Base-by-base conservation (phyloP, 2,113 vertebrate species). In the Seriola quinqueradiata region DNA sequence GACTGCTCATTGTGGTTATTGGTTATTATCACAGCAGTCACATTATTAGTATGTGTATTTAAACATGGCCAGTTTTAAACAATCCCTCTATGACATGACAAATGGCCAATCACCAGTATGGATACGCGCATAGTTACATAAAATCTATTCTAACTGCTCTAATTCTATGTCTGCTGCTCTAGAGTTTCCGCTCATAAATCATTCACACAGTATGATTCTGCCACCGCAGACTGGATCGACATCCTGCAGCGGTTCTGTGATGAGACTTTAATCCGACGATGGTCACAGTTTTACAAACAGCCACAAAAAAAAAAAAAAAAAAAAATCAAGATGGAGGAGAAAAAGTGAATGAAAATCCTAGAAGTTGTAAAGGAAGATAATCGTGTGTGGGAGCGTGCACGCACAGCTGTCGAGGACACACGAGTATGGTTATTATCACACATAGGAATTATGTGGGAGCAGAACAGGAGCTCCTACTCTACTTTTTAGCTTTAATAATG, bases 161-260 rank as follows among this genome's bases (percentile, higher is more conserved):
- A 48, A 71, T 52, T 78, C 78, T 84, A 44, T 52, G 25, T 64
- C 79, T 68, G 70, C 58, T 13, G 0, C 28, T 69, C 68, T 78
- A 5, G 17, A 34, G 48, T 68, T 81, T 75, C 77, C 19, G 38
- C 79, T 76, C 83, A 77, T 89, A 61, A 86, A 89, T 87, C 78
- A 86, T 89, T 88, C 71, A 91, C 63, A 48, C 38, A n/a, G 59
- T 21, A 40, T 25, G 75, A 77, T 77, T 77, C 71, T 75, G 70
- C 64, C 76, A 17, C 54, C 6, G 3, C n/a, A 42, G 42, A 52
- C 70, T 55, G 23, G 61, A 79, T 79, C 19, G 65, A 68, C 81
- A 71, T 73, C 70, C 66, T 55, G 36, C 19, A 63, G 23, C 16
- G 46, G 38, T 17, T 75, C 40, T 71, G 38, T 70, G 65, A 81